Evolutionary conservation across 1,140 invertebrate genomes (phyloP), one percentile per base, ranked within the genome.

Genomic region (Penaeus indicus): DNA sequence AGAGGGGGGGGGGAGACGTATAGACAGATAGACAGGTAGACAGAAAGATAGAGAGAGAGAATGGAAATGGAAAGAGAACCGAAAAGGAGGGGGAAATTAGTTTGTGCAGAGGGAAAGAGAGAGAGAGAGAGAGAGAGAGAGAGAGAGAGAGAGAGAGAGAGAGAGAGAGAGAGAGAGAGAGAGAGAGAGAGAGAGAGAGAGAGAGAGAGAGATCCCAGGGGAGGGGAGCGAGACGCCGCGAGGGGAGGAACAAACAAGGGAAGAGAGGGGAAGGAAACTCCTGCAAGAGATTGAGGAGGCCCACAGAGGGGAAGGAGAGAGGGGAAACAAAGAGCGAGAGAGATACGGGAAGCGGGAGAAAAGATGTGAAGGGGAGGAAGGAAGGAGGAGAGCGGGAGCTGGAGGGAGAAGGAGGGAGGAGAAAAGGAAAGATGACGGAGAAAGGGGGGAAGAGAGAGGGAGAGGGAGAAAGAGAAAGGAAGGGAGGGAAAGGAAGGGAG

Each of bases 101-200:
- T 77, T 32, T 18, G 7, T 3, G 7, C 25, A 42, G 77, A 32
- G 38, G 7, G 38, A 42, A 22, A 27, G 47, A 19, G 47, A 61
- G 60, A 61, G 22, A 60, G 25, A 25, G 80, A 82, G 19, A 27
- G 60, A 61, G 19, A 62, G 80, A 60, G 61, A 22, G 80, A 54
- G 27, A 27, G 18, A 60, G 27, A 82, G 80, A 27, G 60, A 27
- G 47, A 61, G 47, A 60, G 32, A 25, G 27, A 47, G 47, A 42
- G 47, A 38, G 78, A 42, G 78, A 80, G 78, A 80, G 18, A 42
- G 47, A n/a, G 32, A 60, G 80, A 62, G 80, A 60, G 60, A 60
- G 80, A 82, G 60, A 27, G 61, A 60, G 80, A 62, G 80, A 60
- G 60, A 60, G 80, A 62, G 80, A 60, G 60, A 60, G 60, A 60